phyloP scores from a whole-genome alignment of 2,888 invertebrate species.

The Sylvicola cinctus region DNA sequence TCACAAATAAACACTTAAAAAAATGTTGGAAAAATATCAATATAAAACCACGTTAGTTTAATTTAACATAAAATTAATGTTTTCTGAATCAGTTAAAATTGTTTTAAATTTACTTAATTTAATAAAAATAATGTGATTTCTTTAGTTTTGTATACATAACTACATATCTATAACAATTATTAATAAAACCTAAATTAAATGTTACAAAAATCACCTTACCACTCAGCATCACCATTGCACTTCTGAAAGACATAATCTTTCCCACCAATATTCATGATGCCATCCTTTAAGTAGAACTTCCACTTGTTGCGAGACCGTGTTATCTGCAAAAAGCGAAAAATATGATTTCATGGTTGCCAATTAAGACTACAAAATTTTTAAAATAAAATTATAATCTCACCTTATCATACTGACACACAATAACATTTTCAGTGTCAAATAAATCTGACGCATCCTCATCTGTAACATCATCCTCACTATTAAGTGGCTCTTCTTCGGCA shows the following conservation, averaged over 20 bases:
- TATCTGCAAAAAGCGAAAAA: conserved; percentile 38
- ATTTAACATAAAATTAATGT: too few species aligned
- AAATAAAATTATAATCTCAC: conserved; percentile 24
- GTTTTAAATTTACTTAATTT: too few species aligned
- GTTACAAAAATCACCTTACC: too few species aligned
- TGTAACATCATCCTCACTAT: conserved; percentile 93
- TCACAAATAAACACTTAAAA: too few species aligned
- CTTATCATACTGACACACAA: conserved; percentile 99
- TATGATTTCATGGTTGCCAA: conserved; percentile 1
- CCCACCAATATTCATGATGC: conserved; percentile 96
- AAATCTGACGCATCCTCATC: conserved; percentile 88
- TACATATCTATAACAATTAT: too few species aligned
- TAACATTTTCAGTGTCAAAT: conserved; percentile 98
- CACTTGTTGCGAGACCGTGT: conserved; percentile 96
- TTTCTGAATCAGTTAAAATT: too few species aligned
- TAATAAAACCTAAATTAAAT: too few species aligned
- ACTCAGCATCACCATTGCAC: conserved; percentile 97
- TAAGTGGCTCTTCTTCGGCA: conserved; percentile 76
- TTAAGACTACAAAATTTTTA: neutral
- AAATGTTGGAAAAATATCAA: too few species aligned
- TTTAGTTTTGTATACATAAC: too few species aligned
- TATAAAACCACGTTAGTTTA: too few species aligned
- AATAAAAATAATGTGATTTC: too few species aligned
- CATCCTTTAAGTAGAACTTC: conserved; percentile 99
- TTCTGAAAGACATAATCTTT: conserved; percentile 98